Evolutionary conservation across 2,888 invertebrate genomes (phyloP).

Genomic region (Drosophila mulleri): DNA sequence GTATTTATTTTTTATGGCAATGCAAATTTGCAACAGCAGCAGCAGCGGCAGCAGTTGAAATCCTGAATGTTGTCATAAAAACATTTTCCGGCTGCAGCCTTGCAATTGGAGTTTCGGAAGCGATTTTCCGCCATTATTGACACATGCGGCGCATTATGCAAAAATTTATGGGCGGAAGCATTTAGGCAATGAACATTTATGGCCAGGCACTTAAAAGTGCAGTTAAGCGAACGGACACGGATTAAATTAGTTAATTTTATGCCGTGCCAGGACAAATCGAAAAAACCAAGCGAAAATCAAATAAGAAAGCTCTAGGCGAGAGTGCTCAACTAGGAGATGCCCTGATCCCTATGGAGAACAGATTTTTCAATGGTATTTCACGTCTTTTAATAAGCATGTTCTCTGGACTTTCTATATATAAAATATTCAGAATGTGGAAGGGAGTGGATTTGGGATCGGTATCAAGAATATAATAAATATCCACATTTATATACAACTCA

Average conservation of each 20-base stretch:
- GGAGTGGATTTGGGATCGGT: too few species aligned
- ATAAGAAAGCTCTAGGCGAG: too few species aligned
- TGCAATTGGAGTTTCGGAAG: constrained; percentile 37
- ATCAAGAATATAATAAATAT: too few species aligned
- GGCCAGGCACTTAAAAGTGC: constrained; percentile 52
- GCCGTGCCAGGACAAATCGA: neutral
- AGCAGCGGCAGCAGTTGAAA: constrained; percentile 3
- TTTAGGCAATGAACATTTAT: constrained; percentile 56
- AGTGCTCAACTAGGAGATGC: too few species aligned
- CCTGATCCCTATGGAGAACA: too few species aligned
- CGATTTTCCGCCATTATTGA: constrained; percentile 61
- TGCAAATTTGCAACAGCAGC: constrained; percentile 13
- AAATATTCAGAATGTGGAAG: too few species aligned
- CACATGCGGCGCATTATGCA: constrained; percentile 63
- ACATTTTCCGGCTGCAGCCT: constrained; percentile 44
- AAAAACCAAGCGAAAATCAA: neutral
- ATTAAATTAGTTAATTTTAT: constrained; percentile 52
- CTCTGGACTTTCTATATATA: too few species aligned
- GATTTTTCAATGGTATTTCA: too few species aligned
- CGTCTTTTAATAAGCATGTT: too few species aligned
- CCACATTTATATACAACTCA: too few species aligned
- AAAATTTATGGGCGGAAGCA: constrained; percentile 57
- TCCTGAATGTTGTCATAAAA: constrained; percentile 30
- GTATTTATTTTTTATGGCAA: constrained; percentile 22
- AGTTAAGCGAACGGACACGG: constrained; percentile 43